Evolutionary conservation across 2,797 vertebrate species (phyloP).

Genomic region (Ptychobarbus kaznakovi): DNA sequence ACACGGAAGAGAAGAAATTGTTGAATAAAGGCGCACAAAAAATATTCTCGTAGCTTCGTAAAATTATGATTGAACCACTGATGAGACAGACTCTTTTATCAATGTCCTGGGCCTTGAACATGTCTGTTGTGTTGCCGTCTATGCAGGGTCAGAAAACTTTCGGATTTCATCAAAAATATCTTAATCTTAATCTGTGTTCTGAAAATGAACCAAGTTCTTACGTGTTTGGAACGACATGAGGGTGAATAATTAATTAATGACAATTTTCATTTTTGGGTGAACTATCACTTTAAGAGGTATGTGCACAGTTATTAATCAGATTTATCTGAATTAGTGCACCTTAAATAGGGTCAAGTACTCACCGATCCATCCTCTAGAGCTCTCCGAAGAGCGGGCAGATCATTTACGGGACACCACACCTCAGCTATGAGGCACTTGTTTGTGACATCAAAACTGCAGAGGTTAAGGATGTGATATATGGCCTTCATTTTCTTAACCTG

Average conservation of each 20-base stretch:
- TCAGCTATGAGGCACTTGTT: constrained; percentile 98
- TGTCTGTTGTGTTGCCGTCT: too few species aligned
- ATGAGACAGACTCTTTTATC: too few species aligned
- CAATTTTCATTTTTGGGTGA: background rate
- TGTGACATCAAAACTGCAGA: constrained; percentile 98
- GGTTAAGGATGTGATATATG: constrained; percentile 95
- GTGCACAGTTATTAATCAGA: constrained; percentile 64
- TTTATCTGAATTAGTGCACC: background rate
- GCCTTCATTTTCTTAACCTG: constrained; percentile 99
- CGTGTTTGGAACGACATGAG: background rate
- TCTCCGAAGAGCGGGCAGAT: constrained; percentile 83
- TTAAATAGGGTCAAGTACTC: constrained; percentile 19
- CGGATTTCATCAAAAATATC: too few species aligned
- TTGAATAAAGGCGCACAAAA: background rate
- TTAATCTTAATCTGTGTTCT: background rate
- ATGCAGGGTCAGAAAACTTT: too few species aligned
- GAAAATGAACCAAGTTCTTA: background rate
- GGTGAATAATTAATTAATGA: too few species aligned
- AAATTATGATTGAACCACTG: too few species aligned
- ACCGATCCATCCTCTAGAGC: constrained; percentile 95
- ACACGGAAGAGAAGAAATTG: too few species aligned
- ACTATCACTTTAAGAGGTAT: background rate
- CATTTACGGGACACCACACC: constrained; percentile 92
- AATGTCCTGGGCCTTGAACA: too few species aligned
- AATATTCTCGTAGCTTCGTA: too few species aligned